Percentiles rank a stretch among this genome's conserved stretches.
Conservation (phyloP, 2,888 invertebrate genomes). For the Elysia crispata region DNA sequence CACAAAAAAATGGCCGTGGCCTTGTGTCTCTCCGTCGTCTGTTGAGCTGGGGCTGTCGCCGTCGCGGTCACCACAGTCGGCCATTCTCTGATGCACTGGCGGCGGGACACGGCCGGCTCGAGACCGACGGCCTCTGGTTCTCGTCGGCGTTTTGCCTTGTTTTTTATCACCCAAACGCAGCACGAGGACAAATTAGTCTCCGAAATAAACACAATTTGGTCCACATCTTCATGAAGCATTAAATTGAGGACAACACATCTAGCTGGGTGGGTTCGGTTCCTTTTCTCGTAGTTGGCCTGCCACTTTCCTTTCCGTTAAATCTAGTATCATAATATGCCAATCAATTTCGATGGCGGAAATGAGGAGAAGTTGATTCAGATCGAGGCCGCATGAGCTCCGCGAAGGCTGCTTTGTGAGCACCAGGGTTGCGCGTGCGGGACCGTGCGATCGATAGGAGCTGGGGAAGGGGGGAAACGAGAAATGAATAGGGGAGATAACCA, state of each 20-base stretch:
- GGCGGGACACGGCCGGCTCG: slow-evolving; percentile 40
- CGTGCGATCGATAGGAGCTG: slow-evolving; percentile 45
- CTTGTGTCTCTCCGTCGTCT: slow-evolving; percentile 57
- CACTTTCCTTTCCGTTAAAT: slow-evolving; percentile 55
- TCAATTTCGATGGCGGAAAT: slow-evolving; percentile 63
- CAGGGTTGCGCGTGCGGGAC: slow-evolving; percentile 43
- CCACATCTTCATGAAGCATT: slow-evolving; percentile 40
- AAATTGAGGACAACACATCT: slow-evolving; percentile 10
- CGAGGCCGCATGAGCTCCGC: slow-evolving; percentile 64
- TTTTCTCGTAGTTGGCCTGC: slow-evolving; percentile 44
- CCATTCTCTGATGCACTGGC: slow-evolving; percentile 55
- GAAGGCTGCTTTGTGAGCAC: slow-evolving; percentile 54
- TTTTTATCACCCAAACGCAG: slow-evolving; percentile 48
- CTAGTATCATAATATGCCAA: slow-evolving; percentile 57
- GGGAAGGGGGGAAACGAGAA: slow-evolving; percentile 6
- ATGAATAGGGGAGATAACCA: too few species aligned
- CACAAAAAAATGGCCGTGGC: slow-evolving; percentile 95
- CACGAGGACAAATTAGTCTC: slow-evolving; percentile 45
- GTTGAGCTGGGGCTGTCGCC: slow-evolving; percentile 60
- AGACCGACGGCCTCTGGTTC: slow-evolving; percentile 46
- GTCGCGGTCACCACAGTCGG: slow-evolving; percentile 55
- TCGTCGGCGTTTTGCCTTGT: slow-evolving; percentile 53
- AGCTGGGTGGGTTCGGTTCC: slow-evolving; percentile 6
- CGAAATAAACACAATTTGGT: slow-evolving; percentile 42
- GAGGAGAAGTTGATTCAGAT: slow-evolving; percentile 59